phyloP scores from a whole-genome alignment of 2,888 invertebrate genomes.

The Homarus gammarus region DNA sequence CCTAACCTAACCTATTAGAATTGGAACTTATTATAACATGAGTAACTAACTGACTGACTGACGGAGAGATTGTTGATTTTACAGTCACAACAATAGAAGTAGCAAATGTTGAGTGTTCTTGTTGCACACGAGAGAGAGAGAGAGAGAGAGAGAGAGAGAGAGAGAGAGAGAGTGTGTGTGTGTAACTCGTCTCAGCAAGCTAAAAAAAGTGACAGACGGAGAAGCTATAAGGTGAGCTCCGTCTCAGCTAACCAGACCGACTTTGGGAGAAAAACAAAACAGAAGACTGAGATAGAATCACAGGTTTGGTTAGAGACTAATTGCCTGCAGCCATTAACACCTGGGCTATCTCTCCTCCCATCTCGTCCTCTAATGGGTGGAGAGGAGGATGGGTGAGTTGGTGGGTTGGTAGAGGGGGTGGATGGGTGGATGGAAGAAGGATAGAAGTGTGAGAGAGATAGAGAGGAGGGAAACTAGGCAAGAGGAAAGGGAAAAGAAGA shows the following conservation, averaged over 20 bases:
- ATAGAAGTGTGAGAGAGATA: not conserved
- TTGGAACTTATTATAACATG: no score
- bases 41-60: no score
- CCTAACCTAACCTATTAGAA: no score
- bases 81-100: no score
- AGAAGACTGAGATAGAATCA: conserved; percentile 6
- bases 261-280: no score
- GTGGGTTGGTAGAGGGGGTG: not conserved
- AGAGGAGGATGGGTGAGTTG: not conserved
- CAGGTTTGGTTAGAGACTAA: conserved; percentile 42
- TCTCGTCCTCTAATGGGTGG: conserved; percentile 45
- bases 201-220: not conserved
- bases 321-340: conserved; percentile 62
- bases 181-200: not conserved
- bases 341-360: conserved; percentile 44
- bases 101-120: no score
- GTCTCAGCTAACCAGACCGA: no score
- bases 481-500: not conserved
- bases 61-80: no score
- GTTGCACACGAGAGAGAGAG: no score
- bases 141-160: not conserved
- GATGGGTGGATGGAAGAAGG: not conserved
- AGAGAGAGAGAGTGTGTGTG: not conserved
- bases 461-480: no score
- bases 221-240: no score